These are phyloP conservation scores for Venusia cambrica DNA, from an alignment of 2,888 invertebrate species.

Conservation along the genomic window DNA sequence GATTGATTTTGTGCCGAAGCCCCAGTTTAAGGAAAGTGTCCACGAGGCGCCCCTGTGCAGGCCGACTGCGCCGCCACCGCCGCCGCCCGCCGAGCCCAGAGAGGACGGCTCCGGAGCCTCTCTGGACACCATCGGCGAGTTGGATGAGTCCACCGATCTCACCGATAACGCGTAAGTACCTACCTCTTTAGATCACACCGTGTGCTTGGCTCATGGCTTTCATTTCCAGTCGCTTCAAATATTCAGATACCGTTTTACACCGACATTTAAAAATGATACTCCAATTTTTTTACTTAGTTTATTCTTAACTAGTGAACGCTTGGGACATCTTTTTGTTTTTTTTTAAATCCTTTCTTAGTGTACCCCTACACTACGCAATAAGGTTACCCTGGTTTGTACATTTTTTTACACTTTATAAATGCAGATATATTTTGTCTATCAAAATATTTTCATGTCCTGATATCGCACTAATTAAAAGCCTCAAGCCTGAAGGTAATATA, in stretches of 20 bases:
- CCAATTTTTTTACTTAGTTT: no score
- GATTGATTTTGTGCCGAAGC: slow-evolving; percentile 87
- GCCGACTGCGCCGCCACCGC: slow-evolving; percentile 65
- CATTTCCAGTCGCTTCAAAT: no score
- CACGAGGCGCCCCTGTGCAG: slow-evolving; percentile 50
- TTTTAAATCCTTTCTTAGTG: no score
- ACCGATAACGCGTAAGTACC: slow-evolving; percentile 67
- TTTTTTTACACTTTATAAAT: no score
- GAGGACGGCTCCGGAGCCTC: slow-evolving; percentile 82
- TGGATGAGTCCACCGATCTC: slow-evolving; percentile 81
- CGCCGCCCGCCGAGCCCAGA: slow-evolving; percentile 64
- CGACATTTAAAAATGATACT: no score
- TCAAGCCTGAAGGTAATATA: slow-evolving; percentile 12
- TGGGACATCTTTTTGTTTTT: no score
- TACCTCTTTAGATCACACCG: no score
- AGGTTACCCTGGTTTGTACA: no score
- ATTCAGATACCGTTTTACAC: no score
- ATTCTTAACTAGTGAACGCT: no score
- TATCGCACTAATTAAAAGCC: slow-evolving; percentile 13
- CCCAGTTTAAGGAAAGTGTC: slow-evolving; percentile 63
- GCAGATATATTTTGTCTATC: neutral
- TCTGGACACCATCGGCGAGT: slow-evolving; percentile 86
- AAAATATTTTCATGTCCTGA: slow-evolving; percentile 3
- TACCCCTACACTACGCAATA: no score
- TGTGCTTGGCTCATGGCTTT: no score